A percentile compares a stretch with the other conserved stretches of the same genome.
These are phyloP conservation scores for Neotoma lepida DNA, from an alignment of 2,113 vertebrate species.

Conservation along the genomic window DNA sequence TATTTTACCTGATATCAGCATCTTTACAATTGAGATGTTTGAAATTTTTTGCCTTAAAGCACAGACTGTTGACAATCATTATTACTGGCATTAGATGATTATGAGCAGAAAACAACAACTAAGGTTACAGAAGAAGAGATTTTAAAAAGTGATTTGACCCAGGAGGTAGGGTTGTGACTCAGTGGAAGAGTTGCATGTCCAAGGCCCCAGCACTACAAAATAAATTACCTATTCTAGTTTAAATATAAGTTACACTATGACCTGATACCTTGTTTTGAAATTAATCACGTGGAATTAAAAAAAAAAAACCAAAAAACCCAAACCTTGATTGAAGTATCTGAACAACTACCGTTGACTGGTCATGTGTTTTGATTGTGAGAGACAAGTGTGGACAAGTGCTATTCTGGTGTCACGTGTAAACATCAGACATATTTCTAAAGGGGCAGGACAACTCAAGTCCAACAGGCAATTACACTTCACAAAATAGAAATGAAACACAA, in stretches of 20 bases:
- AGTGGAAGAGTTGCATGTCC: neutral
- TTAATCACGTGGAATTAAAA: neutral
- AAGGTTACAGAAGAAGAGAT: neutral
- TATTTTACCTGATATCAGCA: neutral
- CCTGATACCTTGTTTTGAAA: neutral
- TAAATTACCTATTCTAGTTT: neutral
- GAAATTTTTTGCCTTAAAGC: neutral
- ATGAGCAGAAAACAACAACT: slow-evolving; percentile 7
- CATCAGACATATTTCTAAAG: neutral
- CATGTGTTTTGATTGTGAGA: neutral
- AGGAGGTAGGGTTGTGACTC: neutral
- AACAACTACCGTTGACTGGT: neutral
- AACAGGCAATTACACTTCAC: neutral
- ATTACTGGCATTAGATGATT: neutral
- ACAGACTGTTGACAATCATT: neutral
- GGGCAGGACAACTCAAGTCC: neutral
- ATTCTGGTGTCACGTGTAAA: neutral
- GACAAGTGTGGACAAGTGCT: neutral
- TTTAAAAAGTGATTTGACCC: neutral
- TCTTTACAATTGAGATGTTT: neutral
- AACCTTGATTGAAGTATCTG: neutral
- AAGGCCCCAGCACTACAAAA: neutral
- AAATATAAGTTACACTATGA: neutral
- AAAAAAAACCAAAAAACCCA: neutral
- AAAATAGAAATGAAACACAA: slow-evolving; percentile 24